Conservation (phyloP, 2,797 vertebrate genomes). For the Picus viridis region DNA sequence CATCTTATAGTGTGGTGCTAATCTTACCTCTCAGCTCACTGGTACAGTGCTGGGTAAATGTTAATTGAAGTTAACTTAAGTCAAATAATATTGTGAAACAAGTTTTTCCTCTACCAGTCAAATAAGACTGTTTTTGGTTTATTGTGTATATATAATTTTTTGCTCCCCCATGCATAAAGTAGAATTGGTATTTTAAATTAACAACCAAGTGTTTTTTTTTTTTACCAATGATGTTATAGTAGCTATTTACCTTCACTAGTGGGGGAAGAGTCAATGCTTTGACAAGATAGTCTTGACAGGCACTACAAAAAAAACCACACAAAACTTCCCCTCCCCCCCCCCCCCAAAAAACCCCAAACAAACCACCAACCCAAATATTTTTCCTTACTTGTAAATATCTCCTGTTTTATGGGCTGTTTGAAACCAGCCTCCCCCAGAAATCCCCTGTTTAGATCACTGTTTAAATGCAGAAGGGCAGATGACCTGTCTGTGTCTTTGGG, state of each 20-base stretch:
- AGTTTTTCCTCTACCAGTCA: background rate
- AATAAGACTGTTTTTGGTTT: background rate
- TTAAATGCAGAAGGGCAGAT: background rate
- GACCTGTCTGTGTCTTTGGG: background rate
- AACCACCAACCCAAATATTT: background rate
- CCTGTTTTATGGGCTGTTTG: background rate
- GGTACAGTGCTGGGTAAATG: background rate
- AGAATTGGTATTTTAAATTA: background rate
- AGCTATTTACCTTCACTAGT: accelerated
- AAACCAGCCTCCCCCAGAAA: background rate
- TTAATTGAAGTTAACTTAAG: background rate
- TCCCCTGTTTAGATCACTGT: background rate
- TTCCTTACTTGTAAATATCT: background rate
- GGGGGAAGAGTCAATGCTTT: background rate
- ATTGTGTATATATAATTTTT: no score
- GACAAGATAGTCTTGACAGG: background rate
- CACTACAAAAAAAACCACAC: background rate
- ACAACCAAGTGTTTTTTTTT: background rate
- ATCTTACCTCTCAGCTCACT: background rate
- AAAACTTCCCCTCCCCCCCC: no score
- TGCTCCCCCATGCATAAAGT: background rate
- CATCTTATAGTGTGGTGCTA: background rate
- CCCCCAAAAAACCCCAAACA: no score
- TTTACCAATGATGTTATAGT: background rate
- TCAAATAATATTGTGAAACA: background rate